Percentiles rank a stretch among this genome's conserved stretches.
Evolutionary conservation across 1,140 invertebrate genomes (phyloP).

Genomic region (Ceratosolen solmsi): DNA sequence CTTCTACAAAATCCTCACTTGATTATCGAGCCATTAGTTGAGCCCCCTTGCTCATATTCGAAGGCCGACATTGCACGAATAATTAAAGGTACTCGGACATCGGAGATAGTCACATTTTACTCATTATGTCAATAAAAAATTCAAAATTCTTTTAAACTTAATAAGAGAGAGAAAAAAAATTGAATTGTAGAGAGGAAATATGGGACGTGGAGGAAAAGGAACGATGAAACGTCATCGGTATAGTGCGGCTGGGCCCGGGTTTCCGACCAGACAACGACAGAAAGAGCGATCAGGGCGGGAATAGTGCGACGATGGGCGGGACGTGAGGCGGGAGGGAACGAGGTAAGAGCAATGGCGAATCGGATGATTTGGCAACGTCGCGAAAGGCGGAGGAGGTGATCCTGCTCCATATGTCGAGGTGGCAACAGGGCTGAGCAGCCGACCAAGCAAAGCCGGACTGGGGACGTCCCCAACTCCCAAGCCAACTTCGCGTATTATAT

Average conservation of each 20-base stretch:
- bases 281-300: neutral
- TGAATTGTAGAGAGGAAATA: no score
- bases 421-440: neutral
- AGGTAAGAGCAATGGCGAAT: neutral
- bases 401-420: neutral
- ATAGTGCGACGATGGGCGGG: neutral
- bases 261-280: neutral
- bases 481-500: neutral
- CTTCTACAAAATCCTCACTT: no score
- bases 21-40: no score
- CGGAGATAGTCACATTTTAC: no score
- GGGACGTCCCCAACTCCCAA: neutral
- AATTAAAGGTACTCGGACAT: no score
- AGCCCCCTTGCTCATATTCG: no score
- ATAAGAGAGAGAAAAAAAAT: no score
- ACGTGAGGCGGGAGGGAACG: neutral
- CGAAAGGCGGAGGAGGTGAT: neutral
- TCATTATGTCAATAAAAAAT: no score
- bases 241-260: neutral
- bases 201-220: neutral
- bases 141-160: no score
- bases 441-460: neutral
- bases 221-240: slow-evolving; percentile 12
- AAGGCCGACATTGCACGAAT: no score
- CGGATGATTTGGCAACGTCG: neutral